Conservation (phyloP, 2,888 invertebrate genomes). For the Gibbula magus region DNA sequence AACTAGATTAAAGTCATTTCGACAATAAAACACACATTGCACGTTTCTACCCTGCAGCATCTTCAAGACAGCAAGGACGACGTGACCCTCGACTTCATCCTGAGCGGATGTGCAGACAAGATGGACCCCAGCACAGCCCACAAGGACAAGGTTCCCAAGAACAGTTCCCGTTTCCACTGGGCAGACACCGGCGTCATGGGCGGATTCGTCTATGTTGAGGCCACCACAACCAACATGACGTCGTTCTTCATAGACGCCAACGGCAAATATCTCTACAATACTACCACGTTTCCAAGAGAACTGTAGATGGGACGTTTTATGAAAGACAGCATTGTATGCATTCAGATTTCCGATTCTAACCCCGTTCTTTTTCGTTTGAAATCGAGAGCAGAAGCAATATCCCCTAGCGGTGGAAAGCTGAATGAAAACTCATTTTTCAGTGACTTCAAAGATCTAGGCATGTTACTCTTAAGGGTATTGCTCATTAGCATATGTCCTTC, state of each 20-base stretch:
- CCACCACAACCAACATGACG: slow-evolving; percentile 61
- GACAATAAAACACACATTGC: too few species aligned
- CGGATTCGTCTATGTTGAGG: slow-evolving; percentile 71
- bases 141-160: slow-evolving; percentile 62
- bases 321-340: too few species aligned
- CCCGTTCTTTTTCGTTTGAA: too few species aligned
- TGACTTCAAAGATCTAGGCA: too few species aligned
- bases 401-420: too few species aligned
- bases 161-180: slow-evolving; percentile 70
- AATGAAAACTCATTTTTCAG: too few species aligned
- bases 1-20: too few species aligned
- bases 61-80: slow-evolving; percentile 55
- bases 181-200: slow-evolving; percentile 70
- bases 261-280: slow-evolving; percentile 56
- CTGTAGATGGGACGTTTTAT: too few species aligned
- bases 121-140: slow-evolving; percentile 71
- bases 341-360: too few species aligned
- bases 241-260: slow-evolving; percentile 63
- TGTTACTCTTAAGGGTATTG: too few species aligned
- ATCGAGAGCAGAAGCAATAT: too few species aligned
- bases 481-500: too few species aligned
- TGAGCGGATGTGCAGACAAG: slow-evolving; percentile 75
- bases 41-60: slow-evolving; percentile 56
- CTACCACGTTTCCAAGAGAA: slow-evolving; percentile 59
- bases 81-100: slow-evolving; percentile 72